phyloP scores from a whole-genome alignment of 2,888 invertebrate species.

The Nomada fabriciana region DNA sequence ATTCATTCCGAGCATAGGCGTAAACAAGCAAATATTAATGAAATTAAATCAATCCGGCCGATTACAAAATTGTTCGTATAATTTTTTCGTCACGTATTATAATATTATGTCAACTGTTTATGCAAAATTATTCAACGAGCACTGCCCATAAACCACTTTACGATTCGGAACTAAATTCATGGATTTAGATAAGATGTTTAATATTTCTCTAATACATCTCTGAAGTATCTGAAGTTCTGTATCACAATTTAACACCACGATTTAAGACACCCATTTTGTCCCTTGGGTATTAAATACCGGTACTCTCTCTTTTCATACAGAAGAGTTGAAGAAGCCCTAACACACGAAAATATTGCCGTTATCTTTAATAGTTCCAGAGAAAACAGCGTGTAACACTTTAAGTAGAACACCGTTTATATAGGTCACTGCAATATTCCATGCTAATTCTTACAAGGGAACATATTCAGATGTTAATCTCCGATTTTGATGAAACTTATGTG shows the following conservation, averaged over 20 bases:
- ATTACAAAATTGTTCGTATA: constrained; percentile 8
- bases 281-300: not conserved
- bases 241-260: not conserved
- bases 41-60: not conserved
- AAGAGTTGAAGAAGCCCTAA: not conserved
- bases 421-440: not conserved
- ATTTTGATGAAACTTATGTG: no score
- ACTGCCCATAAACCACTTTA: not conserved
- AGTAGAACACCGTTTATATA: not conserved
- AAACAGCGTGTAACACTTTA: constrained; percentile 27
- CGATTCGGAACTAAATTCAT: not conserved
- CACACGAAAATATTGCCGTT: constrained; percentile 6
- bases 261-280: no score
- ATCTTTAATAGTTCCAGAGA: constrained; percentile 15
- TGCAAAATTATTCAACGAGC: constrained; percentile 6
- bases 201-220: no score
- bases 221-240: no score
- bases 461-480: no score
- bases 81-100: not conserved
- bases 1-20: not conserved
- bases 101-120: constrained; percentile 6
- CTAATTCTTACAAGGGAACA: no score
- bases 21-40: not conserved
- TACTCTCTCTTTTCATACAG: not conserved
- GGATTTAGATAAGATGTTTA: no score